These are phyloP conservation scores for Pterostichus niger DNA, from an alignment of 2,888 invertebrate genomes.

Conservation along the genomic window DNA sequence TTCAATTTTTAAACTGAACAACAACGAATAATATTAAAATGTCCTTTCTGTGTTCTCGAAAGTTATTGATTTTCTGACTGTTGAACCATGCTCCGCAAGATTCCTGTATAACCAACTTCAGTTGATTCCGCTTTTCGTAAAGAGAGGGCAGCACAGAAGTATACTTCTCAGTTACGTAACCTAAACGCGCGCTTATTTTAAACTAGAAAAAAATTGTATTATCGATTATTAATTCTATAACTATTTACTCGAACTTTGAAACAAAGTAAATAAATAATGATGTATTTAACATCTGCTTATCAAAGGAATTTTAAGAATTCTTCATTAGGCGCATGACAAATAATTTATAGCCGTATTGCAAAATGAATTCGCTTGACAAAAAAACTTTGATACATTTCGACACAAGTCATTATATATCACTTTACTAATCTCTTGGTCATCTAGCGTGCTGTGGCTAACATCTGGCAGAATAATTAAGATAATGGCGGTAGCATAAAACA, in stretches of 20 bases:
- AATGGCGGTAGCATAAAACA: constrained; percentile 39
- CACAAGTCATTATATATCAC: constrained; percentile 34
- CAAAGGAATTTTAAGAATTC: neutral
- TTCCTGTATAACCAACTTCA: neutral
- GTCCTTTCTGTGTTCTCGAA: neutral
- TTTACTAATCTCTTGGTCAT: constrained; percentile 14
- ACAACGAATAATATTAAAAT: neutral
- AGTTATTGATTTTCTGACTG: constrained; percentile 18
- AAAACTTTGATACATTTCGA: constrained; percentile 16
- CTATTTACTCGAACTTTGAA: neutral
- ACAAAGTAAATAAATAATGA: neutral
- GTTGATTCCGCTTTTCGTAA: constrained; percentile 20
- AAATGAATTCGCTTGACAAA: constrained; percentile 15
- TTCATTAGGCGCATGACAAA: neutral
- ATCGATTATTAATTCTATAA: neutral
- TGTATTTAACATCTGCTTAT: neutral
- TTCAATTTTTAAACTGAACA: too few relatives aligned
- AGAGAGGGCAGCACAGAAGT: constrained; percentile 22
- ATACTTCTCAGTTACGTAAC: constrained; percentile 5
- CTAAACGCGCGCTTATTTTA: neutral
- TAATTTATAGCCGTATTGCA: neutral
- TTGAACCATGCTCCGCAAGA: neutral
- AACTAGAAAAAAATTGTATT: too few relatives aligned
- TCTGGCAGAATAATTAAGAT: constrained; percentile 49
- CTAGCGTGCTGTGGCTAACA: constrained; percentile 3